Evolutionary conservation across 2,888 invertebrate species (phyloP).

Genomic region (Herminia tarsipennalis): DNA sequence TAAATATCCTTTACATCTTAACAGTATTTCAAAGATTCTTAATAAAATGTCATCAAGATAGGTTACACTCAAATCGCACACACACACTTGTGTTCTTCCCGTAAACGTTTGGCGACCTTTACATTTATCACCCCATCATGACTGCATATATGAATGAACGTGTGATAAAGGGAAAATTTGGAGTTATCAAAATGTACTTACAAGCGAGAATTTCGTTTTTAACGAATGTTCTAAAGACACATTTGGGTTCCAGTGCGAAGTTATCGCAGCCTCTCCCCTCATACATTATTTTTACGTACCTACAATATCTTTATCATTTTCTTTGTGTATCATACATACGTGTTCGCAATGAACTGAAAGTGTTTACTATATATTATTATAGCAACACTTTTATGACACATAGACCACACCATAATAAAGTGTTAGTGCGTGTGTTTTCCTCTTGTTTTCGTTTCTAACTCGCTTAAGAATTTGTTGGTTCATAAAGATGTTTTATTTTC

Average conservation of each 20-base stretch:
- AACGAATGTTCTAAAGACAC: conserved; percentile 19
- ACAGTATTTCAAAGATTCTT: no score
- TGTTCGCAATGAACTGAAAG: conserved; percentile 13
- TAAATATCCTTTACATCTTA: no score
- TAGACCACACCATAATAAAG: conserved; percentile 47
- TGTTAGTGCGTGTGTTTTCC: conserved; percentile 34
- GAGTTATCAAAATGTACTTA: conserved; percentile 26
- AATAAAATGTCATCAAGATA: no score
- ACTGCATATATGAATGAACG: no score
- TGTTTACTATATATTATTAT: conserved; percentile 12
- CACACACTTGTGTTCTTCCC: no score
- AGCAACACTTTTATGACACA: conserved; percentile 31
- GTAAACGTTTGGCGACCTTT: no score
- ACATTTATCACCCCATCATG: no score
- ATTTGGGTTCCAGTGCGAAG: conserved; percentile 21
- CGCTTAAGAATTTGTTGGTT: conserved; percentile 46
- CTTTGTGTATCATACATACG: conserved; percentile 12
- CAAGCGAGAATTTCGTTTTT: conserved; percentile 17
- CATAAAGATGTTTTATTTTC: conserved; percentile 41
- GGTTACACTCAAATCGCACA: no score
- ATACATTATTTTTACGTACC: conserved; percentile 19
- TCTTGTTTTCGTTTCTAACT: conserved; percentile 45
- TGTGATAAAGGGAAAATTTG: conserved; percentile 10
- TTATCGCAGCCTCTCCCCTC: conserved; percentile 17
- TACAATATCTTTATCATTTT: conserved; percentile 18